Base-by-base conservation (phyloP, 1,140 invertebrate genomes). In the Cyclina sinensis region DNA sequence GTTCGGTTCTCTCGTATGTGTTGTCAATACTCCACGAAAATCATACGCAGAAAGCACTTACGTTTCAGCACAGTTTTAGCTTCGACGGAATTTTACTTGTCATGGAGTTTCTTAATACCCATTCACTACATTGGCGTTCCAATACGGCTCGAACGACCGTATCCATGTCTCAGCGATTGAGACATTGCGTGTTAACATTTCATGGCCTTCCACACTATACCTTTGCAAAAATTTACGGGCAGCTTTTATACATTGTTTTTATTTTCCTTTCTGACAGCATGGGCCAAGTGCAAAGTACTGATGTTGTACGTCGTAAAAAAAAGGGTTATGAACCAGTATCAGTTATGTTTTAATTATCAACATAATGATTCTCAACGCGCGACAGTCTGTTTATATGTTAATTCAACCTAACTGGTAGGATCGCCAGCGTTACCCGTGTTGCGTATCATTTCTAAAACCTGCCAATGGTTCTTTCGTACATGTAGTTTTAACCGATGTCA, bases 271-370 rank as follows among this genome's bases (percentile, higher is more conserved):
- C 30, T 14, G 70, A 12, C 18, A 14, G 70, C 30, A 30, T 12
- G 27, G 70, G 9, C 12, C 70, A 5, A n/a, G 90, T 90, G 27
- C 62, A 83, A 92, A 92, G 37, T 93, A 89, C 16, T 46, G 43
- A 46, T 46, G 16, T 9, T 16, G 43, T 46, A 46, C 7, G 43
- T 46, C 43, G 43, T 9, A 46, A 46, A 46, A 46, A 16, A 46
- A 46, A 46, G 16, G 16, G 43, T 46, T 46, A 46, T 46, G 43
- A 46, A 16, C 7, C 43, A 46, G 43, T 46, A 46, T 46, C 43
- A 46, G 43, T 46, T 79, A 92, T 93, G 65, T 93, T 92, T 89
- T 80, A 93, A 43, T 93, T 91, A 62, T n/a, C 59, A 7, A 57
- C 90, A 91, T 93, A 91, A n/a, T n/a, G n/a, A n/a, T n/a, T n/a